Percentiles rank a stretch among this genome's conserved stretches.
Conservation (phyloP, 2,797 vertebrate species). For the Pseudocheirus occidentalis region DNA sequence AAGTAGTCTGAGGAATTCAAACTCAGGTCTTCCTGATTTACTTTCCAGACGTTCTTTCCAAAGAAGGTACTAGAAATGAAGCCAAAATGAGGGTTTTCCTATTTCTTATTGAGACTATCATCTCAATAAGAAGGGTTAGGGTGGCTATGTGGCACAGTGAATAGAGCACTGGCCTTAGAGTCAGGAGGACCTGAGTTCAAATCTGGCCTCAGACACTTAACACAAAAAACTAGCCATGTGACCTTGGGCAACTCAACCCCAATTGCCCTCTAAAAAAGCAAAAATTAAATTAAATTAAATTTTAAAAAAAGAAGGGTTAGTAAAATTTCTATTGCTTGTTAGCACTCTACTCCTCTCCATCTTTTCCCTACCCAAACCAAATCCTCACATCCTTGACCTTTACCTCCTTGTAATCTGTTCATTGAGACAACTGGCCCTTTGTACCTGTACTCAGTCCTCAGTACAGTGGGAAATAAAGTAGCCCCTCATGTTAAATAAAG, state of each 20-base stretch:
- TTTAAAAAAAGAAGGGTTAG: slow-evolving; percentile 49
- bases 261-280: too few relatives aligned
- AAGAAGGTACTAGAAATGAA: slow-evolving; percentile 70
- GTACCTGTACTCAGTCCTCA: neutral
- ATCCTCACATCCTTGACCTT: neutral
- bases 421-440: neutral
- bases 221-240: too few relatives aligned
- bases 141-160: too few relatives aligned
- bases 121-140: too few relatives aligned
- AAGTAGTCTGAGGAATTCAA: neutral
- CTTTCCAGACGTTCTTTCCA: slow-evolving; percentile 35
- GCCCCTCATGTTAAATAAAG: neutral
- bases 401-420: neutral
- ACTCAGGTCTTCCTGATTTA: neutral
- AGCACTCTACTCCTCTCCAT: neutral
- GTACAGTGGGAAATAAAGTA: neutral
- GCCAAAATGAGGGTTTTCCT: slow-evolving; percentile 66
- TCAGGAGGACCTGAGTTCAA: too few relatives aligned
- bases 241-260: too few relatives aligned
- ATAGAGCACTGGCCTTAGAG: too few relatives aligned
- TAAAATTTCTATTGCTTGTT: neutral
- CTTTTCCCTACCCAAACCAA: neutral
- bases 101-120: slow-evolving; percentile 38
- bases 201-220: too few relatives aligned
- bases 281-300: too few relatives aligned